A percentile compares a stretch with the other conserved stretches of the same genome.
phyloP scores from a whole-genome alignment of 2,888 invertebrate genomes.

The Polyommatus icarus region DNA sequence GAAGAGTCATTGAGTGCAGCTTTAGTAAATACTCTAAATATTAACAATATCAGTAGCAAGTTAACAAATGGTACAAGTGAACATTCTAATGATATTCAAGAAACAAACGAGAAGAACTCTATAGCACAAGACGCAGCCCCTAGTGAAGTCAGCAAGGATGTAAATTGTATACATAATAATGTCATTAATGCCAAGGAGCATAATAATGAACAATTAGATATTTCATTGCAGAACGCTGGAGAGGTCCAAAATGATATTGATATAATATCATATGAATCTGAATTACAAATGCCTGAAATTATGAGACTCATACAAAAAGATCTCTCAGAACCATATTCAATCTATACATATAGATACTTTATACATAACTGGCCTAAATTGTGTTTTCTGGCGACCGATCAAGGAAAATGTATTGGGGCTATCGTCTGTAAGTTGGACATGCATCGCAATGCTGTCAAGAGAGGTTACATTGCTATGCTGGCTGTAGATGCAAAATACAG shows the following conservation, averaged over 20 bases:
- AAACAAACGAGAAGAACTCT: constrained; percentile 49
- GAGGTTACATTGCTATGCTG: constrained; percentile 99
- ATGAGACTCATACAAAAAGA: constrained; percentile 99
- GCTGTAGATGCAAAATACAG: constrained; percentile 98
- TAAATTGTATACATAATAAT: constrained; percentile 72
- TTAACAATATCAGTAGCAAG: constrained; percentile 69
- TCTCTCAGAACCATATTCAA: constrained; percentile 99
- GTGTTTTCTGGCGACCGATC: constrained; percentile 96
- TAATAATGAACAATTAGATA: constrained; percentile 50
- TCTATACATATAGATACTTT: constrained; percentile 99
- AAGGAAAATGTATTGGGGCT: constrained; percentile 95
- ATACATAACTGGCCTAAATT: constrained; percentile 99
- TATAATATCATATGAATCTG: constrained; percentile 89
- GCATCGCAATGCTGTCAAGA: constrained; percentile 92
- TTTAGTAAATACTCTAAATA: constrained; percentile 69
- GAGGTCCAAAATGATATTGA: constrained; percentile 59
- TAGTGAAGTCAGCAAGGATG: constrained; percentile 53
- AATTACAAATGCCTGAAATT: constrained; percentile 98
- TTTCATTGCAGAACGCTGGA: constrained; percentile 45
- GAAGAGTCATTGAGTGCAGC: constrained; percentile 65
- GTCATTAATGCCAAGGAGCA: constrained; percentile 35
- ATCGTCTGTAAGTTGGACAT: constrained; percentile 99
- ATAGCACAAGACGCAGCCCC: constrained; percentile 52
- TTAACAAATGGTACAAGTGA: constrained; percentile 73
- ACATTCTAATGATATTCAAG: constrained; percentile 58